These are phyloP conservation scores for Coenonympha arcania DNA, from an alignment of 2,888 invertebrate species.

Conservation along the genomic window DNA sequence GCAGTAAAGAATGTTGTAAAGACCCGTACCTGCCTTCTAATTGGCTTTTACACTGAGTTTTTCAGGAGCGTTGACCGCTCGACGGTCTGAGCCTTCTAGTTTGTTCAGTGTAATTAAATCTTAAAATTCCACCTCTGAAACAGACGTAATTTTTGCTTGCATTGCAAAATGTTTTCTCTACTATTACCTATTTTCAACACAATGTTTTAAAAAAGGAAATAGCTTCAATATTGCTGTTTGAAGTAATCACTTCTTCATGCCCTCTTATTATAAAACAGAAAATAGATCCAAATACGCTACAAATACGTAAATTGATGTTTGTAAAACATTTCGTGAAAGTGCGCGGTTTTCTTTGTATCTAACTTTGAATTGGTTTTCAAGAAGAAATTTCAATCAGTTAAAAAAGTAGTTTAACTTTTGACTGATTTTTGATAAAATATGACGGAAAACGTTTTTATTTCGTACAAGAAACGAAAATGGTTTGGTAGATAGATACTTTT, in stretches of 20 bases:
- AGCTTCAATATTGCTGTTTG: background rate
- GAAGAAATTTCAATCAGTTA: background rate
- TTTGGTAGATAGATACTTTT: too few relatives aligned
- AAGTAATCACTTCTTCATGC: background rate
- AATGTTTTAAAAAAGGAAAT: too few relatives aligned
- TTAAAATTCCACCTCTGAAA: background rate
- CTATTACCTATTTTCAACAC: background rate
- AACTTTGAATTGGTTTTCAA: background rate
- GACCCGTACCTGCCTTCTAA: background rate
- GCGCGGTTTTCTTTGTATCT: background rate
- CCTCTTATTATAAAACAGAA: too few relatives aligned
- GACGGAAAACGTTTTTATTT: background rate
- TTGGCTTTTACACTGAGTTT: background rate
- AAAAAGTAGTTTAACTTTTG: background rate
- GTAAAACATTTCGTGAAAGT: background rate
- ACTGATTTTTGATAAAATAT: background rate
- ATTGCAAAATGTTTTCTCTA: background rate
- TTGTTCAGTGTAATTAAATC: background rate
- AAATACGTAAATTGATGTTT: background rate
- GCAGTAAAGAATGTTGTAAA: background rate
- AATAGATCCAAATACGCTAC: too few relatives aligned
- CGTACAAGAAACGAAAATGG: background rate
- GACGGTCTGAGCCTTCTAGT: background rate
- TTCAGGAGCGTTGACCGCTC: background rate
- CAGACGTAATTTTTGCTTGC: background rate